Conservation (phyloP, 23 tunicate species). For the Ciona savignyi region DNA sequence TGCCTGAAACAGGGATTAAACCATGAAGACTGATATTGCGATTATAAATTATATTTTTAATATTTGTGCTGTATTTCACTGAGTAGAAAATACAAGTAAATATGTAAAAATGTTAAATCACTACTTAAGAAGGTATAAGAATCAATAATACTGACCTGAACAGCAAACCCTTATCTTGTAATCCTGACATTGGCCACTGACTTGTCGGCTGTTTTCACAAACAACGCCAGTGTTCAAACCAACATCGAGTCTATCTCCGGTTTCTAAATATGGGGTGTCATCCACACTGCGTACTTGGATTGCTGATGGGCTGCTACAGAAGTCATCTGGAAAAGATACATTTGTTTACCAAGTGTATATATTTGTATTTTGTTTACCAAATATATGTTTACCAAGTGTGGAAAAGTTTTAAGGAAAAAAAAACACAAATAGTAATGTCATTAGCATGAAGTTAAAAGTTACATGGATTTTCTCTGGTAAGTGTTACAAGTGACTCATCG, state of each 20-base stretch:
- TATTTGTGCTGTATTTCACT: neutral
- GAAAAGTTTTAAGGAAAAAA: too few relatives aligned
- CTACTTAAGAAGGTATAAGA: too few relatives aligned
- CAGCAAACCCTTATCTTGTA: constrained; percentile 32
- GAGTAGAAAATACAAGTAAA: too few relatives aligned
- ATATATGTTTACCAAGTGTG: too few relatives aligned
- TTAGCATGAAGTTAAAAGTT: too few relatives aligned
- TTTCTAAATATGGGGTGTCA: constrained; percentile 12
- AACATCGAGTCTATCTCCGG: constrained; percentile 10
- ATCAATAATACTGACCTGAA: constrained; percentile 9
- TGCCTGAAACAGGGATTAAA: constrained; percentile 4
- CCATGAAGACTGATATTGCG: too few relatives aligned
- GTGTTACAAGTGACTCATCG: neutral
- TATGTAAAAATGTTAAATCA: too few relatives aligned
- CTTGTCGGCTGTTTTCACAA: constrained; percentile 25
- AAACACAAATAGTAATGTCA: too few relatives aligned
- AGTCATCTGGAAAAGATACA: neutral
- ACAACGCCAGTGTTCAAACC: constrained; percentile 10
- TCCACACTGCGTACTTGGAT: constrained; percentile 1
- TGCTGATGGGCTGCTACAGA: constrained; percentile 7
- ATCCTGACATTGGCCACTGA: constrained; percentile 18
- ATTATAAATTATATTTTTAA: too few relatives aligned
- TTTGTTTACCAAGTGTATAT: too few relatives aligned
- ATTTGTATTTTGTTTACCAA: neutral
- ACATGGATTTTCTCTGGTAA: constrained; percentile 3